Evolutionary conservation across 2,113 vertebrate species (phyloP).

Genomic region (Corvus hawaiiensis): DNA sequence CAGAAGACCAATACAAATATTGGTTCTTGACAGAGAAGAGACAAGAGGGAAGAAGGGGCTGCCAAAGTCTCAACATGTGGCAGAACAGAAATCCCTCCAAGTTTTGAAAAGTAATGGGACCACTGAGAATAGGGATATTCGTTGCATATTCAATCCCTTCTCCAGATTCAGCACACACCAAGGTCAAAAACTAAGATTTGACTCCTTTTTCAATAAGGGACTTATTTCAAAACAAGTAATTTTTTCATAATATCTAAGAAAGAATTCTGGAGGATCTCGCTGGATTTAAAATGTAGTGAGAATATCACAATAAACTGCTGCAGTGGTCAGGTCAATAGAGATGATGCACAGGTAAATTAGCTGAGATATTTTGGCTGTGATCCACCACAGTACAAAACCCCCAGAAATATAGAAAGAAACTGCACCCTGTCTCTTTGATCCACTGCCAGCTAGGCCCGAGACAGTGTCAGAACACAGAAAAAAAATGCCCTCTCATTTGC

Average conservation of each 20-base stretch:
- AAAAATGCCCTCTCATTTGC: conserved; percentile 41
- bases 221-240: not conserved
- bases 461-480: not conserved
- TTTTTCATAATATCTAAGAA: not conserved
- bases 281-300: not conserved
- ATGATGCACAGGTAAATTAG: not conserved
- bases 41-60: not conserved
- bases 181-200: not conserved
- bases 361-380: not conserved
- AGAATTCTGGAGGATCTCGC: not conserved
- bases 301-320: not conserved
- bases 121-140: not conserved
- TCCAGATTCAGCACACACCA: not conserved
- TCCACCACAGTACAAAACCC: not conserved
- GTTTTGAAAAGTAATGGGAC: not conserved
- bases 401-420: not conserved
- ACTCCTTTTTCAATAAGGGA: not conserved
- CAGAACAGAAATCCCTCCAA: not conserved
- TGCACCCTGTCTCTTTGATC: not conserved
- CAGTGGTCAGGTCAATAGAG: not conserved
- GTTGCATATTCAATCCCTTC: not conserved
- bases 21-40: not conserved
- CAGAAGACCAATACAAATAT: not conserved
- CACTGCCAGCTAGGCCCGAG: not conserved
- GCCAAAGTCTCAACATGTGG: not conserved